Percentiles rank a stretch among this genome's conserved stretches.
phyloP scores from a whole-genome alignment of 2,113 vertebrate genomes.

The Aegithalos caudatus region DNA sequence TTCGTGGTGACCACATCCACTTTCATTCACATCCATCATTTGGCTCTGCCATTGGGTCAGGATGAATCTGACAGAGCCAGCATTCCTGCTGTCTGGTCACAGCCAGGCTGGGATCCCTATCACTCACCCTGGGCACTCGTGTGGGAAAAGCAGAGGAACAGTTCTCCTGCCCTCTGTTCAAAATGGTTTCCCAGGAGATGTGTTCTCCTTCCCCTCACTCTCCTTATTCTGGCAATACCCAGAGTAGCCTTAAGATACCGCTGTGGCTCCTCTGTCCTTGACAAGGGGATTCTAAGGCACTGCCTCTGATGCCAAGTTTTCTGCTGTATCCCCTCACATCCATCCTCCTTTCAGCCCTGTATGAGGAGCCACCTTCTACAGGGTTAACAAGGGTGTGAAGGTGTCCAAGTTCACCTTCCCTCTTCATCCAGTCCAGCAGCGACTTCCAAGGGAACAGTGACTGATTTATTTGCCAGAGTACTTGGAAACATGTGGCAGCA shows the following conservation, averaged over 20 bases:
- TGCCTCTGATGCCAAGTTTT: not conserved
- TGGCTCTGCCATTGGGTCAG: not conserved
- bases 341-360: not conserved
- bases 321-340: not conserved
- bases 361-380: fast-evolving
- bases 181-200: not conserved
- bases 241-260: not conserved
- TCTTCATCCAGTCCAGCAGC: not conserved
- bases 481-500: not conserved
- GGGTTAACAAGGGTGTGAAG: not conserved
- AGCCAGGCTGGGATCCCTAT: not conserved
- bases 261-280: not conserved
- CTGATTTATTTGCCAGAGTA: not conserved
- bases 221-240: not conserved
- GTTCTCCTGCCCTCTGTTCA: not conserved
- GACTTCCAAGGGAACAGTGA: not conserved
- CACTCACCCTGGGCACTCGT: fast-evolving
- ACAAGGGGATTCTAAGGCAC: not conserved
- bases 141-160: not conserved
- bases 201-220: not conserved
- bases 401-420: not conserved
- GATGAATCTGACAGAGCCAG: not conserved
- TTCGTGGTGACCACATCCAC: not conserved
- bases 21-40: not conserved
- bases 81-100: fast-evolving